Evolutionary conservation across 2,797 vertebrate genomes (phyloP), one percentile per base, ranked within the genome.

Genomic region (Danio aesculapii): DNA sequence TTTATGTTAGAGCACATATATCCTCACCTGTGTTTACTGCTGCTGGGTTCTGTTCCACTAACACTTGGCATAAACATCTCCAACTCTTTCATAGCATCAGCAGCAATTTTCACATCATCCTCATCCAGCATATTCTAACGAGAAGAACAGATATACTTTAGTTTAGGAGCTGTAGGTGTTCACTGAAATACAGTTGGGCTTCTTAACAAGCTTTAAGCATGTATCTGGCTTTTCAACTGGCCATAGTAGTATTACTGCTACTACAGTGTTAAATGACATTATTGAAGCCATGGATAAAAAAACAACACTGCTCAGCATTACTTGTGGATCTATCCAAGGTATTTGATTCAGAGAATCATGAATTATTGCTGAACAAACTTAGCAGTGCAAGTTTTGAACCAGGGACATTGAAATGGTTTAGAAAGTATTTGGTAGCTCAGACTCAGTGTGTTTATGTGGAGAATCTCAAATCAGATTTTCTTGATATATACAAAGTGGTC

Each of bases 81-180:
- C 1, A 99, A 92, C 63, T 98, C 97, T 61, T 98, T 97, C 86
- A 99, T 94, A 12, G 96, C 98, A 87, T 98, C 96, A 52, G 95
- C 96, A 16, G 98, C 98, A 0, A 99, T 95, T 76, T 98, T 99
- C 70, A 98, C 95, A n/a, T 99, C 98, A 77, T 99, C 97, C 57
- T 98, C 97, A 75, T 99, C 97, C 57, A 99, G 86, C 83, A 97
- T 90, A 7, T 53, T 94, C 97, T 98, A 67, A n/a, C 52, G 6
- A 63, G 19, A 21, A 19, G 58, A 71, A 8, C 16, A 49, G 0
- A 70, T 49, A 39, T 1, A 58, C 10, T 3, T 17, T 12, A 14
- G 44, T 55, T 62, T 16, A 39, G 21, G 16, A 6, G 2, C 1
- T 7, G 67, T n/a, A 10, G 3, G 16, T 19, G 11, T 14, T 8